These are phyloP conservation scores for Apantesis nais DNA, from an alignment of 2,888 invertebrate species.

Conservation along the genomic window DNA sequence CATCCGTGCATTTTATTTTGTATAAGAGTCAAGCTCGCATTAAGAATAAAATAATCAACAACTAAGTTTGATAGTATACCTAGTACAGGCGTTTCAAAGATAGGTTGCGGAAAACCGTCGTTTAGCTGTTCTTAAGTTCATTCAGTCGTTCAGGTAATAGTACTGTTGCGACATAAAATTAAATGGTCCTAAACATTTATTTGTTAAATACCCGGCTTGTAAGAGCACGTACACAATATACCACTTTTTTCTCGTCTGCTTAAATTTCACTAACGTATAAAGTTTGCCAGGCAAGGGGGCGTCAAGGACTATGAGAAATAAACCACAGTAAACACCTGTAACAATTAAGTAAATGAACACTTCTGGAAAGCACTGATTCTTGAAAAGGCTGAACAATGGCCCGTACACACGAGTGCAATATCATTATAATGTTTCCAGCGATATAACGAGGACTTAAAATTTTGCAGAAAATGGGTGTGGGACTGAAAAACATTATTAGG, in stretches of 20 bases:
- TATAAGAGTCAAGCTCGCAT: no score
- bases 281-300: background rate
- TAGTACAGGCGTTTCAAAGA: no score
- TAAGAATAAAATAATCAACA: no score
- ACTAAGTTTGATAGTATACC: no score
- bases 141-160: background rate
- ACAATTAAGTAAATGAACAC: constrained; percentile 8
- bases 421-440: background rate
- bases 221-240: no score
- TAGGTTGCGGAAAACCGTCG: no score
- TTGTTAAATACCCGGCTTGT: no score
- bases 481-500: background rate
- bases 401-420: background rate
- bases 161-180: no score
- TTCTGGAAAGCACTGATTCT: constrained; percentile 2
- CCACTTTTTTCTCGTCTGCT: background rate
- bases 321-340: constrained; percentile 8
- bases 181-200: no score
- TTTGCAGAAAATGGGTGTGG: background rate
- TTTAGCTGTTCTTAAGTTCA: background rate
- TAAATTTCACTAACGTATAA: background rate
- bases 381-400: background rate
- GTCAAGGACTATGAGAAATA: background rate
- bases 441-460: background rate
- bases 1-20: no score